Base-by-base conservation (phyloP, 2,797 vertebrate genomes). In the Ciconia nigra region DNA sequence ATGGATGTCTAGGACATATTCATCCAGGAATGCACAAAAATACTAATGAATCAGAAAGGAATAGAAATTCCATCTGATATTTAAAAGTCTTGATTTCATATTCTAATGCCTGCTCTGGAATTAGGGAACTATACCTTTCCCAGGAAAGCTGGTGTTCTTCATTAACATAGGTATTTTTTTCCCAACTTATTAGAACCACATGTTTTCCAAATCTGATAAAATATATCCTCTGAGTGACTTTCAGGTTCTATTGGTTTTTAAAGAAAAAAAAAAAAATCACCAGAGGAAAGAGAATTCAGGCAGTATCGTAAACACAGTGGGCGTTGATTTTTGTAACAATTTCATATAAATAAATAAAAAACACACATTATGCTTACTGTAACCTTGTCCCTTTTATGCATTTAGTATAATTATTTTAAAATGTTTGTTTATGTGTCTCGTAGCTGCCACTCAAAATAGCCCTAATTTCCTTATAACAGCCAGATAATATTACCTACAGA, bases 231-330 rank as follows among this genome's bases (percentile, higher is more conserved):
- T 61, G 51, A 78, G 31, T 51, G 54, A 65, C 35, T 93, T 84
- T 82, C 63, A 87, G 62, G 35, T 81, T 83, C 39, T 58, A 29
- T 26, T 86, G 33, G 57, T 47, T 76, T 83, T 93, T 51, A 71
- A 62, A 67, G 6, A 12, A 37, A 31, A 59, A 51, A 37, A 37
- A 69, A 66, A 83, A 52, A 37, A 58, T 21, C 54, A 72, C 33
- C 42, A 83, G n/a, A 81, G 15, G 26, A 89, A 93, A 85, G 49
- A 71, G 65, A 65, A 93, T 96, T 96, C 87, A 90, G 89, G 86
- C 52, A 94, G 65, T 71, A 93, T 80, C 26, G 7, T 93, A 91
- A 92, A 94, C 88, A 96, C 17, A 55, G 28, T 26, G 15, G 3
- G 5, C 17, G 17, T 10, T 88, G 89, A 65, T 85, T 70, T 87